Evolutionary conservation across 1,140 invertebrate genomes (phyloP).

Genomic region (Samia ricini): DNA sequence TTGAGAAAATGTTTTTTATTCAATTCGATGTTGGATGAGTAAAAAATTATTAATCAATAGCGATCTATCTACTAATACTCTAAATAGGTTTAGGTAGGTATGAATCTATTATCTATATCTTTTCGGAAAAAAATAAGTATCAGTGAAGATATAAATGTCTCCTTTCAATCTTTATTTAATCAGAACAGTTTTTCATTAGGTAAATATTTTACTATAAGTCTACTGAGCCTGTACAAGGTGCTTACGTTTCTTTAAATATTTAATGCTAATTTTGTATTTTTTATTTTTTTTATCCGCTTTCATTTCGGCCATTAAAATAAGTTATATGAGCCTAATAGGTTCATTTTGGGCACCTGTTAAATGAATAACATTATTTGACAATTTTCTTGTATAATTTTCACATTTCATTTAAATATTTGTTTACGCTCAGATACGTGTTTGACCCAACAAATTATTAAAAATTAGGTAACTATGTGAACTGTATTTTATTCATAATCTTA

Average conservation of each 20-base stretch:
- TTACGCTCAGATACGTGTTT: neutral
- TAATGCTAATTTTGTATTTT: neutral
- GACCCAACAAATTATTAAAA: neutral
- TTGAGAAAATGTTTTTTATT: no score
- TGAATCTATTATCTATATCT: neutral
- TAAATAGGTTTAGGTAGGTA: no score
- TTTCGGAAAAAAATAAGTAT: neutral
- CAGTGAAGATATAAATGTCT: neutral
- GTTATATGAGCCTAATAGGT: neutral
- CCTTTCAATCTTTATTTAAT: neutral
- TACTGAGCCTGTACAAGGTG: neutral
- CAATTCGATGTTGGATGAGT: no score
- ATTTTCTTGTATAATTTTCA: neutral
- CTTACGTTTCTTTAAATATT: neutral
- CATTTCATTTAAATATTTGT: neutral
- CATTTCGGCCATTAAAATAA: slow-evolving; percentile 10
- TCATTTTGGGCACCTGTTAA: neutral
- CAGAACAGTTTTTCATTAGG: neutral
- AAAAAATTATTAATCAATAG: no score
- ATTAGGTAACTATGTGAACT: neutral
- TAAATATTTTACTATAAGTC: neutral
- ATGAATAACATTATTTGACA: neutral
- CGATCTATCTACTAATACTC: no score
- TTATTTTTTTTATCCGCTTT: neutral
- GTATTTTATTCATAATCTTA: neutral